phyloP scores from a whole-genome alignment of 2,113 vertebrate genomes.

The Sander vitreus region DNA sequence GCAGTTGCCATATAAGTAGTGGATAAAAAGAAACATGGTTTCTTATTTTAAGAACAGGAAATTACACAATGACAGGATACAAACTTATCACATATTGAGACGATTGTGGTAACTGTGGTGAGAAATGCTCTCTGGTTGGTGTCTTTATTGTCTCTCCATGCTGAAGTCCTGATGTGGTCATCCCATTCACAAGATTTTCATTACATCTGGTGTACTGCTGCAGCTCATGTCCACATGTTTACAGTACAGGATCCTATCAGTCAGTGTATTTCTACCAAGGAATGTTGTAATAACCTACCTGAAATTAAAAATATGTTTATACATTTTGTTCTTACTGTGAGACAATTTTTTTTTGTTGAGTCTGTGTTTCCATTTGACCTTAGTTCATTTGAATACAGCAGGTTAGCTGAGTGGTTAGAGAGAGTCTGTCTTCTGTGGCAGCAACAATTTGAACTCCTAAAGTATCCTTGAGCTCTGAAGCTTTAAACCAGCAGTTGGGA shows the following conservation, averaged over 20 bases:
- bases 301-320: not conserved
- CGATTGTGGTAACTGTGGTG: constrained; percentile 48
- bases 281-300: constrained; percentile 2
- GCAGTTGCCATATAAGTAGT: constrained; percentile 66
- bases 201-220: constrained; percentile 15
- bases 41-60: constrained; percentile 75
- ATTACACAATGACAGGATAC: constrained; percentile 77
- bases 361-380: constrained; percentile 14
- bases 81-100: constrained; percentile 73
- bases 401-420: not conserved
- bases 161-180: constrained; percentile 24
- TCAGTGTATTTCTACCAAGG: not conserved
- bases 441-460: not conserved
- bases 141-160: constrained; percentile 56
- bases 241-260: constrained; percentile 5
- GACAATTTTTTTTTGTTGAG: constrained; percentile 7
- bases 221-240: constrained; percentile 30
- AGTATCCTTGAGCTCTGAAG: constrained; percentile 8
- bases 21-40: constrained; percentile 64
- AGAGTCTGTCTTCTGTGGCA: not conserved
- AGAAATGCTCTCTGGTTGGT: constrained; percentile 47
- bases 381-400: constrained; percentile 9
- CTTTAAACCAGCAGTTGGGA: not conserved
- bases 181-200: constrained; percentile 29
- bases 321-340: not conserved